Conservation (phyloP, 2,113 vertebrate genomes). For the Corythaixoides concolor region DNA sequence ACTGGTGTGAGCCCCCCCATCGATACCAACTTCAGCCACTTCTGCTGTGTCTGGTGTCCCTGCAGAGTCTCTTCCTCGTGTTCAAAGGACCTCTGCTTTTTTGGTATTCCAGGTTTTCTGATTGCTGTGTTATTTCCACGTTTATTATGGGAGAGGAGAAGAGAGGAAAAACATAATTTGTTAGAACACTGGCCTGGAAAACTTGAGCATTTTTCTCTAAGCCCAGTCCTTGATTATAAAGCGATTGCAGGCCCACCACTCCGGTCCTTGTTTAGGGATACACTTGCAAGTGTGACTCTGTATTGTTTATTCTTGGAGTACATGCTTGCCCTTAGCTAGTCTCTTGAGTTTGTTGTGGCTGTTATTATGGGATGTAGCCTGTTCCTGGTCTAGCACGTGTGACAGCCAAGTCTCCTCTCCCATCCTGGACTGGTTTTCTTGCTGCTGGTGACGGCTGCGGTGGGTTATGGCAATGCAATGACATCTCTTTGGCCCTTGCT, state of each 20-base stretch:
- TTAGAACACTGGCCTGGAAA: not conserved
- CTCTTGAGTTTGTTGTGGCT: not conserved
- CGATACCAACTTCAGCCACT: not conserved
- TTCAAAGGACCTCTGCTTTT: not conserved
- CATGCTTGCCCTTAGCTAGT: not conserved
- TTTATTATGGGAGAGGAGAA: not conserved
- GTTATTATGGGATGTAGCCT: not conserved
- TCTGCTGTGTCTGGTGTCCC: not conserved
- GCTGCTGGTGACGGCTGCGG: not conserved
- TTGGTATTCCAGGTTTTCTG: not conserved
- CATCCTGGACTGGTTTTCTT: not conserved
- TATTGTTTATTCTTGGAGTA: not conserved
- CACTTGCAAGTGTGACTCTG: not conserved
- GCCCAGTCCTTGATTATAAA: not conserved
- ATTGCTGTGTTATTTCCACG: not conserved
- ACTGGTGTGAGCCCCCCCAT: not conserved
- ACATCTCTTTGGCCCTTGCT: not conserved
- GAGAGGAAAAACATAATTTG: not conserved
- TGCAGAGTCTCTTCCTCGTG: not conserved
- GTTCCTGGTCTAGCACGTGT: not conserved
- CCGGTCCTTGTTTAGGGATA: not conserved
- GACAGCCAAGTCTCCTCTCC: not conserved
- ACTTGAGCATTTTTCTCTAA: not conserved
- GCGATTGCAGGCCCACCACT: not conserved
- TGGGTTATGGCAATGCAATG: not conserved